A percentile compares a stretch with the other conserved stretches of the same genome.
Conservation (phyloP, 2,797 vertebrate species). For the Rhabdophis nuchalis region DNA sequence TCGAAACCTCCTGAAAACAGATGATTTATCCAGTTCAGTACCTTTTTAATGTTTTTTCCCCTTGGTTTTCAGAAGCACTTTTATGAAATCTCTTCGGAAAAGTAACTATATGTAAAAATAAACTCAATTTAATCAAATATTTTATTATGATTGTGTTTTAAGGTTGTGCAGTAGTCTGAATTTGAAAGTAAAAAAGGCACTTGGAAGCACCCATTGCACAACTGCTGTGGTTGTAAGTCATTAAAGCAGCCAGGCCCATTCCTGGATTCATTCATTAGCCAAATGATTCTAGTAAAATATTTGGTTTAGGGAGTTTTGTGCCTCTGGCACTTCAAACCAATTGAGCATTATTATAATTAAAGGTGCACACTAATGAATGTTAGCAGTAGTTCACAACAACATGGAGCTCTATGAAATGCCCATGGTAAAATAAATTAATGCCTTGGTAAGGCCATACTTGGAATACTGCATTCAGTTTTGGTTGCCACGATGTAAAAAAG, state of each 20-base stretch:
- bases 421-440: background rate
- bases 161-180: background rate
- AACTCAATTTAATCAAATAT: background rate
- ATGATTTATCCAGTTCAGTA: slow-evolving; percentile 88
- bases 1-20: slow-evolving; percentile 80
- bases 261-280: background rate
- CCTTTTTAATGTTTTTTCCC: slow-evolving; percentile 25
- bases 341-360: background rate
- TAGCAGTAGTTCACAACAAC: background rate
- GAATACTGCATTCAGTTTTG: no score
- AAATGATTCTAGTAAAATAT: background rate
- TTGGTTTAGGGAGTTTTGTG: background rate
- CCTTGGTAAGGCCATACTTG: no score
- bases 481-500: no score
- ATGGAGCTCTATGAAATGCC: background rate
- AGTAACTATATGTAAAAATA: background rate
- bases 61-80: background rate
- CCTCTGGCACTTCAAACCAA: background rate
- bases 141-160: background rate
- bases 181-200: background rate
- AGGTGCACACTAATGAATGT: background rate
- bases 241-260: background rate
- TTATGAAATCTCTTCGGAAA: background rate
- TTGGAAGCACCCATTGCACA: background rate
- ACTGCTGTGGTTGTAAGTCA: background rate